These are phyloP conservation scores for Tringa solitaria DNA, from an alignment of 2,113 vertebrate genomes.

Conservation along the genomic window DNA sequence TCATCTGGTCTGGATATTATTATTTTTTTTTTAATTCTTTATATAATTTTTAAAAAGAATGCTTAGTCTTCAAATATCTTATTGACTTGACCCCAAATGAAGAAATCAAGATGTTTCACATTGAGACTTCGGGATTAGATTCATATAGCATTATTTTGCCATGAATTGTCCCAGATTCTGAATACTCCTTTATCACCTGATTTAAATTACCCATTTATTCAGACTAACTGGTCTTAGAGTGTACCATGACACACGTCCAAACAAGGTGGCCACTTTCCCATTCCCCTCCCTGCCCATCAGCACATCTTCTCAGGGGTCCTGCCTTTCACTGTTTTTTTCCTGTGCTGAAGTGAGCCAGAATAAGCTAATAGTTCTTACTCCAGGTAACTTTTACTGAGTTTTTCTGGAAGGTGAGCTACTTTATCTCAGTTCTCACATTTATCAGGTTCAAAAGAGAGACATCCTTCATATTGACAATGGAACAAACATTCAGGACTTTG, in stretches of 20 bases:
- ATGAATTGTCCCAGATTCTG: background rate
- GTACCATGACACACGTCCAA: accelerated
- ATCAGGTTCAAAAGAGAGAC: background rate
- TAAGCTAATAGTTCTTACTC: background rate
- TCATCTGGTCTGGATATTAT: background rate
- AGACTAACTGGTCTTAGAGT: accelerated
- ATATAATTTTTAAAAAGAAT: background rate
- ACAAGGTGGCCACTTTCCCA: accelerated
- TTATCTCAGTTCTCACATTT: background rate
- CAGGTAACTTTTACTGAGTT: background rate
- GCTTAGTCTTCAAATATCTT: background rate
- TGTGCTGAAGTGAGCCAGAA: background rate
- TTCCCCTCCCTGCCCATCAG: background rate
- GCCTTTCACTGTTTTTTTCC: background rate
- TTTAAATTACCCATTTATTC: background rate
- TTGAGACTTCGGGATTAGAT: background rate
- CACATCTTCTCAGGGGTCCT: background rate
- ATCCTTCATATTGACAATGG: background rate
- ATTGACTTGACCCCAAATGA: background rate
- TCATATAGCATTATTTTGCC: background rate
- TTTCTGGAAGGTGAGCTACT: background rate
- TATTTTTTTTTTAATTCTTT: background rate
- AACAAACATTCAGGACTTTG: background rate
- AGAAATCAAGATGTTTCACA: background rate
- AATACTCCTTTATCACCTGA: background rate